Conservation (phyloP, 2,797 vertebrate species). For the Picus viridis region DNA sequence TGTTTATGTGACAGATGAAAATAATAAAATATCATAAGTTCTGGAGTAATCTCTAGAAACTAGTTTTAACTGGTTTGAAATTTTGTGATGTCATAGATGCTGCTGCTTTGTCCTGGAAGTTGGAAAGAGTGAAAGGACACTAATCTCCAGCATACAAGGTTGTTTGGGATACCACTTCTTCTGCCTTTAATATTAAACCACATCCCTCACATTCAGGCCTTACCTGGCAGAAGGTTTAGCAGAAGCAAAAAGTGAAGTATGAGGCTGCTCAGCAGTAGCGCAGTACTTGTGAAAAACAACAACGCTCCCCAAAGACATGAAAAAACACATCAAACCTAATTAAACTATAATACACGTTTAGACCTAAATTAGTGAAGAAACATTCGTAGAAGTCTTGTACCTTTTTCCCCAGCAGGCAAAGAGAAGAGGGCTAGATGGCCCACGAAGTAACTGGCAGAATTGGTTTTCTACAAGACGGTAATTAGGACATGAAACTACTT, state of each 20-base stretch:
- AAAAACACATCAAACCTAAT: too few relatives aligned
- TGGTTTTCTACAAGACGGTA: background rate
- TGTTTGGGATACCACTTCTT: rapidly evolving
- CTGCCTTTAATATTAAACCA: background rate
- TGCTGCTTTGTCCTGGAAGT: background rate
- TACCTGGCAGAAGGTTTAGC: background rate
- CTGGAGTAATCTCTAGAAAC: background rate
- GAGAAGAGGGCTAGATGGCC: background rate
- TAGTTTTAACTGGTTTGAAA: conserved; percentile 3
- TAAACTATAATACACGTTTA: background rate
- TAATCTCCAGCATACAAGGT: background rate
- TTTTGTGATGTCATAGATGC: background rate
- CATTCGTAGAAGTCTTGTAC: background rate
- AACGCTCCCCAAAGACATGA: background rate
- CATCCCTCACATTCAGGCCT: background rate
- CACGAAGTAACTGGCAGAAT: background rate
- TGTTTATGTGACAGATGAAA: background rate
- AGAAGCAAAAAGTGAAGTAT: background rate
- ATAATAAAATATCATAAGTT: background rate
- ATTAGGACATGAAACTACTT: background rate
- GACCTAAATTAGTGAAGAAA: background rate
- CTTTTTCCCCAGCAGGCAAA: background rate
- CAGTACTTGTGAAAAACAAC: background rate
- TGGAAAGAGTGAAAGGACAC: background rate
- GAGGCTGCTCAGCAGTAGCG: background rate